phyloP scores from a whole-genome alignment of 35 echinoderm and acorn worm species.

The Lytechinus variegatus region DNA sequence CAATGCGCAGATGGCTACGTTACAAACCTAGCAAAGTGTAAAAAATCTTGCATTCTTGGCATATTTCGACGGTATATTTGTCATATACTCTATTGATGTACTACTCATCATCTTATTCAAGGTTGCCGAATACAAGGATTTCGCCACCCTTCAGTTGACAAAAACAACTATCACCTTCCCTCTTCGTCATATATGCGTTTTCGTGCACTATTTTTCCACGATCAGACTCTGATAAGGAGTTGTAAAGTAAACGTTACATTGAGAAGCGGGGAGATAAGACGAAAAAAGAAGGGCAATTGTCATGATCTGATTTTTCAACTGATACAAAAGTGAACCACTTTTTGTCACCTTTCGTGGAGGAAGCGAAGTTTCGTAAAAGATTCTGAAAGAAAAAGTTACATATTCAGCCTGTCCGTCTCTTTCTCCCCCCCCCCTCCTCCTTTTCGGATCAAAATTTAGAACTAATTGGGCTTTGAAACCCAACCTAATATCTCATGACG shows the following conservation, averaged over 20 bases:
- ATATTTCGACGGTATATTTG: not conserved
- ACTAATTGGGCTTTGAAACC: too few relatives aligned
- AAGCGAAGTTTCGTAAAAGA: not conserved
- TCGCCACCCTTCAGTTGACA: not conserved
- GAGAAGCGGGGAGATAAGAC: not conserved
- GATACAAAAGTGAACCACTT: not conserved
- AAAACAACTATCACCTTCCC: not conserved
- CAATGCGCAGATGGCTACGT: not conserved
- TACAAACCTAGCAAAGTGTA: not conserved
- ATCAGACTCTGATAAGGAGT: not conserved
- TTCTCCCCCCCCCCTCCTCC: not conserved
- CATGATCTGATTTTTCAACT: not conserved
- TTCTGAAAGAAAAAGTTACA: not conserved
- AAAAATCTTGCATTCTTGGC: not conserved
- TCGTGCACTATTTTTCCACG: not conserved
- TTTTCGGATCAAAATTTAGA: too few relatives aligned
- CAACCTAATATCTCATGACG: too few relatives aligned
- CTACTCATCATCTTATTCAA: not conserved
- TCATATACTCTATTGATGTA: not conserved
- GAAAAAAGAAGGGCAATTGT: not conserved
- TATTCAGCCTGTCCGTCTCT: not conserved
- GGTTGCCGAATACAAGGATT: not conserved
- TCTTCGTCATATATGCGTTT: not conserved
- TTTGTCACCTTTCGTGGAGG: not conserved
- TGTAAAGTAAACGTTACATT: not conserved